These are phyloP conservation scores for Drosophila sproati DNA, from an alignment of 1,140 invertebrate species.

Conservation along the genomic window DNA sequence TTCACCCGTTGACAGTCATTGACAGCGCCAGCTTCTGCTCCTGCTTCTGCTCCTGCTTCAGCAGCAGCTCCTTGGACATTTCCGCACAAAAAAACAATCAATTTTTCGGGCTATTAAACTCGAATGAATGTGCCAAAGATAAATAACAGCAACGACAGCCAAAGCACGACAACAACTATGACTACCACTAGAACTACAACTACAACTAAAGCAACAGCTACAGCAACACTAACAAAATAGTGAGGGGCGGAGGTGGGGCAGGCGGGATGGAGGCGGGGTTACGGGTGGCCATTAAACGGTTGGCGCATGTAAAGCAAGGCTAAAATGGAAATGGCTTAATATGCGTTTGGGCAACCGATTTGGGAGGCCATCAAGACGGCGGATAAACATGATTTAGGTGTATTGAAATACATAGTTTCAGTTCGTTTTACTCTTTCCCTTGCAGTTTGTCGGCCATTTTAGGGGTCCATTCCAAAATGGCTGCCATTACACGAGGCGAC, in stretches of 20 bases:
- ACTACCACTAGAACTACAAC: constrained; percentile 10
- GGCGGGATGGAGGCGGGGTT: background rate
- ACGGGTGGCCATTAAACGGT: constrained; percentile 38
- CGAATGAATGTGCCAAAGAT: constrained; percentile 84
- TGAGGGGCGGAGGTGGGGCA: background rate
- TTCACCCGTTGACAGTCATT: constrained; percentile 66
- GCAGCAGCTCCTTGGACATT: constrained; percentile 58
- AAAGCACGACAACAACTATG: constrained; percentile 59
- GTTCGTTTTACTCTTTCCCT: constrained; percentile 18
- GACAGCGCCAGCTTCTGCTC: constrained; percentile 16
- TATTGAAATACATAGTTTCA: constrained; percentile 75
- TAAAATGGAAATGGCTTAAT: constrained; percentile 74
- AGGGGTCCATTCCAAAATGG: constrained; percentile 44
- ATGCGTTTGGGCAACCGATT: constrained; percentile 54
- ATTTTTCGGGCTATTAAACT: constrained; percentile 84
- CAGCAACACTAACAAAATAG: no score
- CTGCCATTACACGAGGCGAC: constrained; percentile 45
- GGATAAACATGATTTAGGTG: constrained; percentile 83
- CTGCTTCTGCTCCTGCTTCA: constrained; percentile 23
- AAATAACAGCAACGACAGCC: constrained; percentile 83
- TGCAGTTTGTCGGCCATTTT: constrained; percentile 16
- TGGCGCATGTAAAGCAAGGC: constrained; percentile 43
- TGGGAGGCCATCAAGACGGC: constrained; percentile 61
- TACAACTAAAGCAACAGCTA: constrained; percentile 18
- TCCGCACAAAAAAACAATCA: constrained; percentile 83